Evolutionary conservation across 2,113 vertebrate species (phyloP).

Genomic region (Nannobrachium achirus): DNA sequence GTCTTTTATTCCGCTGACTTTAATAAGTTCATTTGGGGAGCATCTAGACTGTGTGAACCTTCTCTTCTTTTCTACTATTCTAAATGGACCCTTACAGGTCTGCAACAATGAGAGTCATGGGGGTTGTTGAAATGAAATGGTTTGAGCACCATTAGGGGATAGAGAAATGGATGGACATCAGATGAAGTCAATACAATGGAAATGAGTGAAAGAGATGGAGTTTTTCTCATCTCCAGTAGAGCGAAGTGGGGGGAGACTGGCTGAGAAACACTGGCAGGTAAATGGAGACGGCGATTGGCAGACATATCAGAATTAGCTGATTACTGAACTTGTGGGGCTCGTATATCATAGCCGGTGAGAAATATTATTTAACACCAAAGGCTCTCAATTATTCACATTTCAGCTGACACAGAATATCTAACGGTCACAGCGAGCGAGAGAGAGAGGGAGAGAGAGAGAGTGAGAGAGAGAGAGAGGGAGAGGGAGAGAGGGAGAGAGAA

Average conservation of each 20-base stretch:
- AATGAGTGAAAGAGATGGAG: not conserved
- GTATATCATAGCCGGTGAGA: constrained; percentile 9
- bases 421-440: constrained; percentile 6
- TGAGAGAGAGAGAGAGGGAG: not conserved
- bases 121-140: too few species aligned
- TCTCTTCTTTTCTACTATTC: too few species aligned
- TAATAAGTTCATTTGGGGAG: too few species aligned
- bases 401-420: constrained; percentile 28
- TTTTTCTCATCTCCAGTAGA: not conserved
- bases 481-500: not conserved
- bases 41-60: too few species aligned
- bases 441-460: not conserved
- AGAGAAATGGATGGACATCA: too few species aligned
- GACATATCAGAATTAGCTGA: constrained; percentile 6
- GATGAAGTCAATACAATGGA: not conserved
- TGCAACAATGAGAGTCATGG: too few species aligned
- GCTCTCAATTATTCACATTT: constrained; percentile 18
- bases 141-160: too few species aligned
- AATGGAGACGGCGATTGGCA: not conserved
- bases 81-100: too few species aligned
- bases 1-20: too few species aligned
- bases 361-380: not conserved
- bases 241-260: not conserved
- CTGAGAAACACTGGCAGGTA: not conserved
- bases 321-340: not conserved